Conservation (phyloP, 2,113 vertebrate genomes). For the Nannospalax galili region DNA sequence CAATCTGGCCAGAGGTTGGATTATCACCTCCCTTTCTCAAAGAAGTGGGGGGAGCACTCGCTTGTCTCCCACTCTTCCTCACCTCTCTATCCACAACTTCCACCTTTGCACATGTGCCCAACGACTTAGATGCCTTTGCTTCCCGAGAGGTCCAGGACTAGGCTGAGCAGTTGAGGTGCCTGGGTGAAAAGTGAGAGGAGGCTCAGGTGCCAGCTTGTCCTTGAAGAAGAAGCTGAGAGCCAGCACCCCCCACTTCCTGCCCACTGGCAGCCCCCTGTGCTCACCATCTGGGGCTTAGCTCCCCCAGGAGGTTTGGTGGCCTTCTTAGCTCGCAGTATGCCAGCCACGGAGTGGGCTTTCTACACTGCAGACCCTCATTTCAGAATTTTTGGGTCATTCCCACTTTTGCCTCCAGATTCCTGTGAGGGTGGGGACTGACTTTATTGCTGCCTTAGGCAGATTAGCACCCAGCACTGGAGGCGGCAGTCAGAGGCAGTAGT, state of each 20-base stretch:
- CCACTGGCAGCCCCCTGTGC: rapidly evolving
- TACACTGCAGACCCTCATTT: not conserved
- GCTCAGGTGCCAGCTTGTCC: not conserved
- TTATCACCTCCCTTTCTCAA: not conserved
- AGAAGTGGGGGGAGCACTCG: not conserved
- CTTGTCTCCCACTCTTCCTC: too few relatives aligned
- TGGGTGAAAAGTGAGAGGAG: not conserved
- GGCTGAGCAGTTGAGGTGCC: not conserved
- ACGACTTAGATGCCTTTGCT: not conserved
- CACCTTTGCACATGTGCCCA: not conserved
- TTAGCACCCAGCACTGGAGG: not conserved
- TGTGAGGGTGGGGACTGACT: rapidly evolving
- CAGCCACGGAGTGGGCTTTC: not conserved
- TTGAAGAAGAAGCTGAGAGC: not conserved
- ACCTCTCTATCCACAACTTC: not conserved
- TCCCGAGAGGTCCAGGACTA: not conserved
- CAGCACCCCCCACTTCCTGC: too few relatives aligned
- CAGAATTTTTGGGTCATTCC: not conserved
- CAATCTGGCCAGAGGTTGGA: not conserved
- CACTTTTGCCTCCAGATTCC: not conserved
- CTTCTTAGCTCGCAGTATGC: rapidly evolving
- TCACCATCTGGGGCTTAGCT: not conserved
- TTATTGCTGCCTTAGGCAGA: rapidly evolving
- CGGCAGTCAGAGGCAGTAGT: not conserved
- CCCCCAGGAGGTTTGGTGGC: too few relatives aligned